Evolutionary conservation across 2,113 vertebrate genomes (phyloP).

Genomic region (Bucco capensis): DNA sequence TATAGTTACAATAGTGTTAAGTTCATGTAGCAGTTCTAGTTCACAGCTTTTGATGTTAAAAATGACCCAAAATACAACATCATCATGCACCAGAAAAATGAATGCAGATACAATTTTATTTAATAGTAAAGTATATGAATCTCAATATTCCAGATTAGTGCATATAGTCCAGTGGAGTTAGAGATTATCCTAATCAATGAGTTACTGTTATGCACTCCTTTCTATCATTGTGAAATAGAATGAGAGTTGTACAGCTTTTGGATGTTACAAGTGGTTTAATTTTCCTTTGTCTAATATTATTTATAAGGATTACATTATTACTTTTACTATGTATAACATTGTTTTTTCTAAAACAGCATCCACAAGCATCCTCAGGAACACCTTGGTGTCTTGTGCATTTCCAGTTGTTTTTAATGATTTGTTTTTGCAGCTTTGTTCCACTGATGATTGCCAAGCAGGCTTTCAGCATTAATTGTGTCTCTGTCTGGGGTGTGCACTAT

Average conservation of each 20-base stretch:
- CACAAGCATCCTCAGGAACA: background rate
- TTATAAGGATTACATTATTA: background rate
- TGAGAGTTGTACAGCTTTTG: background rate
- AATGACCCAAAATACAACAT: background rate
- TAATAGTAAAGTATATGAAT: background rate
- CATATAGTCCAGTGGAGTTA: background rate
- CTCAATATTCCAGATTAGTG: background rate
- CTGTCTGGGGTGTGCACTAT: background rate
- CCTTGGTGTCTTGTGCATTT: background rate
- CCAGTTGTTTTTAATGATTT: conserved; percentile 29
- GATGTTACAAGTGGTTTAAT: background rate
- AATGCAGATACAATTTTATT: background rate
- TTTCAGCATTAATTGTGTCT: conserved; percentile 36
- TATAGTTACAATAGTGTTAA: background rate
- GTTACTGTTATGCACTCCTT: background rate
- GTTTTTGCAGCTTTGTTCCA: background rate
- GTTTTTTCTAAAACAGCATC: background rate
- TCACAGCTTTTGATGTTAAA: background rate
- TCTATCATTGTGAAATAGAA: background rate
- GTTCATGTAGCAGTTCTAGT: background rate
- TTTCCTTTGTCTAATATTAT: background rate
- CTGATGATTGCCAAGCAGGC: background rate
- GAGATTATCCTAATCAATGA: background rate
- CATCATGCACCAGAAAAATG: background rate
- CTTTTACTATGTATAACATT: background rate